Conservation (phyloP, 2,797 vertebrate genomes). For the Threskiornis aethiopicus region DNA sequence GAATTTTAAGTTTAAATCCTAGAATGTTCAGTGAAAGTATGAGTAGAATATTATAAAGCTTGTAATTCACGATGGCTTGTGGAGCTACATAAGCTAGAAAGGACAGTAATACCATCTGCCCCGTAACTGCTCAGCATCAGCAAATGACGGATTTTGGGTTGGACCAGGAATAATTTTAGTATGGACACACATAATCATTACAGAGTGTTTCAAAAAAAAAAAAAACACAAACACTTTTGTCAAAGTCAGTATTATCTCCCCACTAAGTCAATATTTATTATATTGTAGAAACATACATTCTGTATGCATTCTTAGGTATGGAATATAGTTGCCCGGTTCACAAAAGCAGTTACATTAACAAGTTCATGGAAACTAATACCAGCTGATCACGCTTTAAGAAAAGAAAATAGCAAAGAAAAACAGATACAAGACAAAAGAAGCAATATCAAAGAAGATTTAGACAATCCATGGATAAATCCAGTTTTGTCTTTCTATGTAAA, state of each 20-base stretch:
- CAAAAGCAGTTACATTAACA: not conserved
- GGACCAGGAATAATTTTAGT: not conserved
- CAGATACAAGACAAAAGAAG: not conserved
- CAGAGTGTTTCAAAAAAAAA: not conserved
- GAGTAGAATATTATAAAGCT: not conserved
- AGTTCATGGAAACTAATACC: not conserved
- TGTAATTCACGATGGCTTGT: not conserved
- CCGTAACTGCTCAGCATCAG: not conserved
- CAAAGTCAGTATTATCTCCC: not conserved
- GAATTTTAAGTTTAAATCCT: slow-evolving; percentile 16
- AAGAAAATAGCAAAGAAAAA: not conserved
- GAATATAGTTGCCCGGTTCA: not conserved
- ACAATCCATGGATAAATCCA: not conserved
- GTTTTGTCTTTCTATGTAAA: not conserved
- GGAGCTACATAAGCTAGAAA: not conserved
- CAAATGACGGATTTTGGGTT: not conserved
- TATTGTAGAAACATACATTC: not conserved
- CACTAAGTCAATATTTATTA: not conserved
- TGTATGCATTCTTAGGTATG: not conserved
- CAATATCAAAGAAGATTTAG: not conserved
- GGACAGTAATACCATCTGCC: not conserved
- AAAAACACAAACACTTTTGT: not conserved
- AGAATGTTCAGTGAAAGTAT: not conserved
- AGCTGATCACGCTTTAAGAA: not conserved
- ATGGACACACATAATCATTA: not conserved